Base-by-base conservation (phyloP, 1,140 invertebrate species). In the Drosophila prosaltans region DNA sequence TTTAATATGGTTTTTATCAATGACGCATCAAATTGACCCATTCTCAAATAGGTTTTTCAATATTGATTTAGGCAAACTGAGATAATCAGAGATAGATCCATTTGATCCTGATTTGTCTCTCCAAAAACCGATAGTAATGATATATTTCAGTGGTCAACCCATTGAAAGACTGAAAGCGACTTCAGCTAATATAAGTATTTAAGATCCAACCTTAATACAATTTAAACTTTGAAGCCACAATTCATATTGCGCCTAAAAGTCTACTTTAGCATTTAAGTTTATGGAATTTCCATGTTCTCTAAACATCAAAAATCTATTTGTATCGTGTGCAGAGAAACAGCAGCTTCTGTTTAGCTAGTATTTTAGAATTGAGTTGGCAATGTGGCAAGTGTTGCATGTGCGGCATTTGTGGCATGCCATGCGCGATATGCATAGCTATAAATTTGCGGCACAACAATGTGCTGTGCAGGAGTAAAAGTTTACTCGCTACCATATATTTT, bases 361-460 rank as follows among this genome's bases (percentile, higher is more conserved):
- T 28, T 69, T 32, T 24, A n/a, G 10, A 64, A 28, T 45, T 39
- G 59, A 43, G 24, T 39, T 39, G 40, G 36, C 40, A 61, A 10
- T 70, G 51, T 60, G 69, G 55, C 40, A 64, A 64, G 62, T 64
- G 62, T 64, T 64, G 62, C 62, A 60, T 61, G 69, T 66, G 64
- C 36, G 70, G 58, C 28, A 71, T 61, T 66, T 61, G 28, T 36
- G 63, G 61, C 24, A 64, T 61, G 54, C 62, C 41, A 40, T 41
- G 64, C 63, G 32, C 63, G 32, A 59, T 71, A 60, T 63, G n/a
- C n/a, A 48, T 2, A 26, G 61, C 61, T 16, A 61, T 32, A 30
- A 26, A 45, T 63, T 30, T 45, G 61, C 11, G 6, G 10, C 61
- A 51, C 41, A 71, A 74, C 62, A 71, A 62, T 62, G 57, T 65